Conservation (phyloP, 2,888 invertebrate species). For the Mamestra brassicae region DNA sequence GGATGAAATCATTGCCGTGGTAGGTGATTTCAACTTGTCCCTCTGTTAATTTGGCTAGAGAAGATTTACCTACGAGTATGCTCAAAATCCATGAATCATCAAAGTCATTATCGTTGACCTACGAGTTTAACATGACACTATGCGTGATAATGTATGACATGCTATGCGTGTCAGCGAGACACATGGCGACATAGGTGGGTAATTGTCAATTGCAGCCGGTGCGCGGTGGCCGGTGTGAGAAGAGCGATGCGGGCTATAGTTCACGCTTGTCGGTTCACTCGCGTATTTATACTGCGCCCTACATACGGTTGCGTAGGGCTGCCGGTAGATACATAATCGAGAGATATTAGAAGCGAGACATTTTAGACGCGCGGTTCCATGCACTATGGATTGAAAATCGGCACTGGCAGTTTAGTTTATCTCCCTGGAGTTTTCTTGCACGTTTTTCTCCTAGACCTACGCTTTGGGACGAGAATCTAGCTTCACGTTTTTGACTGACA, state of each 20-base stretch:
- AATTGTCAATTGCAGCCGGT: conserved; percentile 76
- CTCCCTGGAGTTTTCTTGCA: no score
- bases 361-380: no score
- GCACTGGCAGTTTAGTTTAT: no score
- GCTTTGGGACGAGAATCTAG: no score
- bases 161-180: conserved; percentile 25
- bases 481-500: no score
- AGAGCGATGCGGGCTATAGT: conserved; percentile 73
- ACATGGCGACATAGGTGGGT: conserved; percentile 61
- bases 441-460: no score
- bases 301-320: conserved; percentile 80
- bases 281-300: conserved; percentile 84
- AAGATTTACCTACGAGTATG: no score
- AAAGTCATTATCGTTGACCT: neutral
- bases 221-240: conserved; percentile 58
- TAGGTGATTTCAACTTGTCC: no score
- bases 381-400: no score
- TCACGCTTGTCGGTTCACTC: conserved; percentile 67
- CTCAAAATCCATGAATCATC: neutral
- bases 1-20: neutral
- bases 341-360: no score
- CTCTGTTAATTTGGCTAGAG: no score
- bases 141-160: conserved; percentile 26
- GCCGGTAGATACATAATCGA: conserved; percentile 43
- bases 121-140: conserved; percentile 2